Evolutionary conservation across 2,113 vertebrate genomes (phyloP).

Genomic region (Dryoscopus gambensis): DNA sequence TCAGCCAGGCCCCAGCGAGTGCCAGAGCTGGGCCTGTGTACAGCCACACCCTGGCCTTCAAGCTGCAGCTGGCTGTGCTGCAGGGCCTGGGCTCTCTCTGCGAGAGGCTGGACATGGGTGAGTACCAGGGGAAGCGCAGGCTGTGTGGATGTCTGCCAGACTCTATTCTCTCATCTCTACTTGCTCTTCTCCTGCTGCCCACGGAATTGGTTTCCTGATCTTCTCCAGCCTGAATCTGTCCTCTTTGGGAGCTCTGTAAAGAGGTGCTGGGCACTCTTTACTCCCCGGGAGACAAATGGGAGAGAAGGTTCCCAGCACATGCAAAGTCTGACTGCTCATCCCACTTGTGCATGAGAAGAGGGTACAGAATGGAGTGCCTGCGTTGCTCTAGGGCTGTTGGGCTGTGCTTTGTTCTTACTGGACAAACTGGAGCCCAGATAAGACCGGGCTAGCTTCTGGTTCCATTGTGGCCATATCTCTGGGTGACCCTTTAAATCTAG

Average conservation of each 20-base stretch:
- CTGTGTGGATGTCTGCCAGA: not conserved
- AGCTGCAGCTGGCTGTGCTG: constrained; percentile 87
- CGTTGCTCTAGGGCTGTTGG: not conserved
- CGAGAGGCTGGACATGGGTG: constrained; percentile 83
- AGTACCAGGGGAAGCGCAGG: constrained; percentile 1
- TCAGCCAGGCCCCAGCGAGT: constrained; percentile 82
- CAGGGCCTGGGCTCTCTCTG: constrained; percentile 88
- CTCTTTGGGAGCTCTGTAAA: not conserved
- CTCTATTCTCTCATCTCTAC: not conserved
- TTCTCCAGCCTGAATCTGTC: not conserved
- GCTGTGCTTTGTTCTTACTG: not conserved
- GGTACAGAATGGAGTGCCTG: fast-evolving
- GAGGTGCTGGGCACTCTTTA: not conserved
- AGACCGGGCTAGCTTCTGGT: not conserved
- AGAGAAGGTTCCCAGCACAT: not conserved
- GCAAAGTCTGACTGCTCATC: not conserved
- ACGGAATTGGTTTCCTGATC: not conserved
- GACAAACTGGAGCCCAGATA: not conserved
- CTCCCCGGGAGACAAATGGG: not conserved
- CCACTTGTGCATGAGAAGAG: not conserved
- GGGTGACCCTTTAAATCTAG: not conserved
- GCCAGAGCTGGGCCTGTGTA: constrained; percentile 84
- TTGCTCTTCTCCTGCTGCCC: not conserved
- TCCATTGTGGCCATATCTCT: not conserved
- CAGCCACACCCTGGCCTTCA: constrained; percentile 86